Conservation (phyloP, 1,140 invertebrate genomes). For the Drosophila biarmipes region DNA sequence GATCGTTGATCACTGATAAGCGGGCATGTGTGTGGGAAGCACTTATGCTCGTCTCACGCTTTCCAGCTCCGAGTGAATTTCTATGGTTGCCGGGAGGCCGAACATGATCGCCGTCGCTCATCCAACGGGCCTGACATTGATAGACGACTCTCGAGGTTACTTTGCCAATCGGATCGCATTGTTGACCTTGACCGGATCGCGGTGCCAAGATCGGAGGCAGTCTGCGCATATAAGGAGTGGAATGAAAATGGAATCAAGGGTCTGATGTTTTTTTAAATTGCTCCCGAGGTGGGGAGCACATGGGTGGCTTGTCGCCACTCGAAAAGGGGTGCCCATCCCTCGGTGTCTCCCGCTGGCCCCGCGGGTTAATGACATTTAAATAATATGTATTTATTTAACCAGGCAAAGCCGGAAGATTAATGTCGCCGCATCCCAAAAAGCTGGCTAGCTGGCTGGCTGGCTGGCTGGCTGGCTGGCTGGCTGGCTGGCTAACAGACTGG, state of each 20-base stretch:
- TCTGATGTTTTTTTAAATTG: constrained; percentile 2
- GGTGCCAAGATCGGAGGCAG: constrained; percentile 38
- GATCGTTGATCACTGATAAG: constrained; percentile 40
- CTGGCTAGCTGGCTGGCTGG: constrained; percentile 4
- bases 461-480: background rate
- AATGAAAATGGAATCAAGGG: constrained; percentile 34
- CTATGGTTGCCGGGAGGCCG: constrained; percentile 35
- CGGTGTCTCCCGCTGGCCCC: background rate
- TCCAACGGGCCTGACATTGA: constrained; percentile 37
- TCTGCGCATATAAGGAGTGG: constrained; percentile 47
- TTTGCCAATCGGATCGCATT: constrained; percentile 65
- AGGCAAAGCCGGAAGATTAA: constrained; percentile 61
- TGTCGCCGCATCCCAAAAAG: constrained; percentile 45
- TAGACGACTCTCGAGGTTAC: constrained; percentile 45
- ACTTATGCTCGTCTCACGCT: constrained; percentile 19
- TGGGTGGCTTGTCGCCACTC: background rate
- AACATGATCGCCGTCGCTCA: constrained; percentile 33
- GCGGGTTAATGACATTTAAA: constrained; percentile 70
- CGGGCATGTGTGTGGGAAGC: constrained; percentile 39
- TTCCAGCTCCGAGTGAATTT: constrained; percentile 14
- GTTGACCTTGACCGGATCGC: constrained; percentile 73
- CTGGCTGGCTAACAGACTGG: background rate
- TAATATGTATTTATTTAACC: constrained; percentile 67
- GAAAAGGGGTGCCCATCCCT: constrained; percentile 3
- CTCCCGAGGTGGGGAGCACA: constrained; percentile 1